Base-by-base conservation (phyloP, 2,797 vertebrate genomes). In the Zenarchopterus dispar region DNA sequence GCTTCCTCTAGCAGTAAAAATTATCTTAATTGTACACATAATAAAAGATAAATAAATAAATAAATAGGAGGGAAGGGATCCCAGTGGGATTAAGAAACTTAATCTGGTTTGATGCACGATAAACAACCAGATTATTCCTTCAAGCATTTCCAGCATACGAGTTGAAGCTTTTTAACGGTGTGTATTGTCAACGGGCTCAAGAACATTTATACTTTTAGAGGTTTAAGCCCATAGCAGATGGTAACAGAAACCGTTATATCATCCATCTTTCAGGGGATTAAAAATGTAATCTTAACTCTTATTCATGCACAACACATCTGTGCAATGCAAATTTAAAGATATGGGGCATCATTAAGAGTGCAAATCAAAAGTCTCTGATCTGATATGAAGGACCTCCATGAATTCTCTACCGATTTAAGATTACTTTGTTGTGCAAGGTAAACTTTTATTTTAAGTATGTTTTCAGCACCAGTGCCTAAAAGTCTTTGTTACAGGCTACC, bases 171-270 rank as follows among this genome's bases (percentile, higher is more conserved):
- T 90, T 75, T 87, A 85, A 89, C 66, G 62, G 70, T 86, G 70
- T 53, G 59, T 57, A 86, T 79, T 86, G 85, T 91, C 84, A 79
- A 83, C 81, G 76, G 79, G 85, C 86, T 87, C 57, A 82, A 50
- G 70, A 75, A 59, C 75, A 66, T 77, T 85, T 85, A 66, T 77
- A 77, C 67, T 78, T 86, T 77, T 55, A 82, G 78, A 85, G 81
- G 55, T 77, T 86, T 88, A 88, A 85, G 57, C 62, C 70, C 36
- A 21, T 19, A 82, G 55, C 89, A 91, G 91, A 89, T 91, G 90
- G 83, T 78, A 72, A 78, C 58, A 59, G 60, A 87, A 70, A 79
- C 69, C 42, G 67, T 87, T 86, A 82, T 57, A 77, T 85, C 82
- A 88, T 73, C 67, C 68, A 42, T 77, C 72, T 75, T 69, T 77